Conservation (phyloP, 53 echinoderm and acorn worm species). For the Echinometra lucunter region DNA sequence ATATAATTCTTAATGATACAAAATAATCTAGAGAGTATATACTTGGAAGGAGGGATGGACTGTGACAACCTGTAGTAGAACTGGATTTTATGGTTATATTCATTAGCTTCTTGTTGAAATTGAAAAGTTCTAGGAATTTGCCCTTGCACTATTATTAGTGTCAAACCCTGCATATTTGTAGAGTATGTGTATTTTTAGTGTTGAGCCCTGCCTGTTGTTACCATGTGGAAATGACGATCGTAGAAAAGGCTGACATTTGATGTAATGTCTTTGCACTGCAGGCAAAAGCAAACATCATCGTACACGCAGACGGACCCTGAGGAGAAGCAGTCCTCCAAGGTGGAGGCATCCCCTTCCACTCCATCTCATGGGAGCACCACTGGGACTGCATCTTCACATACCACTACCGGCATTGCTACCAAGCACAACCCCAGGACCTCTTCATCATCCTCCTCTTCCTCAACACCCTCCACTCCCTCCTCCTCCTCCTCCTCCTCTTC, state of each 20-base stretch:
- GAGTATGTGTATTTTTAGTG: no score
- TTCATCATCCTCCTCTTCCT: background rate
- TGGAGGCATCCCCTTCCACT: constrained; percentile 59
- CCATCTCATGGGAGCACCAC: constrained; percentile 56
- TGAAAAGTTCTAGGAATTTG: no score
- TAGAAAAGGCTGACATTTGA: background rate
- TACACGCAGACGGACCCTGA: constrained; percentile 88
- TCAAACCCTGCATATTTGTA: no score
- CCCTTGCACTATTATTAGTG: no score
- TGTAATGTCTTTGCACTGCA: background rate
- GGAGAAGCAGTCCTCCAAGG: constrained; percentile 75
- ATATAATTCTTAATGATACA: background rate
- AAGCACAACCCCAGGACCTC: constrained; percentile 66
- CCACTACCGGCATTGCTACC: constrained; percentile 65
- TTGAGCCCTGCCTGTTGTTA: no score
- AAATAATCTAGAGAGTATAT: background rate
- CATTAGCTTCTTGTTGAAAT: no score
- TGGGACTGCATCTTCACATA: constrained; percentile 57
- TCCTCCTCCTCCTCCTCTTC: constrained; percentile 47
- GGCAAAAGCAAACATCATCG: constrained; percentile 80
- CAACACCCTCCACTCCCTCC: background rate
- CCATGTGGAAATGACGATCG: no score
- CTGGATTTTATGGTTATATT: no score
- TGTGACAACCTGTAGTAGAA: background rate
- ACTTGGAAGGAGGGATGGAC: background rate